Conservation (phyloP, 2,797 vertebrate species). For the Peromyscus attwateri region DNA sequence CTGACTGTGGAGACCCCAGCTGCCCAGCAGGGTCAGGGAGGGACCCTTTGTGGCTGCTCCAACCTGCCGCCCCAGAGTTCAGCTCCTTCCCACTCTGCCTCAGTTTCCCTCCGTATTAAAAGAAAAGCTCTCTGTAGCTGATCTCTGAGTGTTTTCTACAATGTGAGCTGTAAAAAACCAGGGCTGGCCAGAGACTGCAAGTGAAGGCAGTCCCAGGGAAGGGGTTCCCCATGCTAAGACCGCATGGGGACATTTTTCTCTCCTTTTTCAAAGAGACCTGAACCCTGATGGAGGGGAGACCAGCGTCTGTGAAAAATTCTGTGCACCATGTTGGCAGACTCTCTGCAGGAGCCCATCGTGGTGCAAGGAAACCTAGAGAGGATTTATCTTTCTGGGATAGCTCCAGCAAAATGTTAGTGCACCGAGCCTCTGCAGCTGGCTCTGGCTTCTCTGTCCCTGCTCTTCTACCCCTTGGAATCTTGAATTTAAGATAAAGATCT, state of each 20-base stretch:
- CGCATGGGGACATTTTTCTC: not conserved
- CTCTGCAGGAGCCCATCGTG: not conserved
- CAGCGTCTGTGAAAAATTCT: not conserved
- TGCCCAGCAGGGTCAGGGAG: not conserved
- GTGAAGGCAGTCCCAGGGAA: not conserved
- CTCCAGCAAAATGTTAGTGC: accelerated
- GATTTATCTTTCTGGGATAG: conserved; percentile 24
- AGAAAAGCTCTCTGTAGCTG: not conserved
- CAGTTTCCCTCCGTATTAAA: conserved; percentile 38
- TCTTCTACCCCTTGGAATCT: not conserved
- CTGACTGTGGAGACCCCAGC: not conserved
- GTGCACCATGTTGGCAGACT: not conserved
- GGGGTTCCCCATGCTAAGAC: not conserved
- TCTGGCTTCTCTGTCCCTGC: not conserved
- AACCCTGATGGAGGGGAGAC: not conserved
- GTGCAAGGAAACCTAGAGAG: not conserved
- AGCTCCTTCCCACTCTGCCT: not conserved
- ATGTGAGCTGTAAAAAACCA: not conserved
- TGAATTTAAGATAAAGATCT: not conserved
- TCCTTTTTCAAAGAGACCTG: not conserved
- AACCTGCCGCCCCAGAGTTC: not conserved
- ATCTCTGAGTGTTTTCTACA: not conserved
- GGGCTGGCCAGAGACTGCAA: not conserved
- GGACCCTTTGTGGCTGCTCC: not conserved
- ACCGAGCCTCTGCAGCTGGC: accelerated